Conservation (phyloP, 2,797 vertebrate species). For the Crenichthys baileyi region DNA sequence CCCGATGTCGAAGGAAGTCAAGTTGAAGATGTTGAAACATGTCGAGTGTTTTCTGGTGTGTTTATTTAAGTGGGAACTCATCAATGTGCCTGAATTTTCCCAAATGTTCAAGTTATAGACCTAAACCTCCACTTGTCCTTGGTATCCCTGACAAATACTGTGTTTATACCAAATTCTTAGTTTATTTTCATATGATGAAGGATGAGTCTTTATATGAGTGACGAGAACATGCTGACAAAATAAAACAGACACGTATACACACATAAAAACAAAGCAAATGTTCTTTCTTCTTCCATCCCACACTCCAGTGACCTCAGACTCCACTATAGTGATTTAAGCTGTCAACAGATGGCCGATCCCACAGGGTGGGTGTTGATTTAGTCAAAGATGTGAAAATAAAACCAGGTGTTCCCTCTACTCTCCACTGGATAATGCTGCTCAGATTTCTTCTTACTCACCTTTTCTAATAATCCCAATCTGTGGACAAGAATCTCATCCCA, state of each 20-base stretch:
- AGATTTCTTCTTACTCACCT: not conserved
- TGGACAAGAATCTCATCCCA: not conserved
- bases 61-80: constrained; percentile 50
- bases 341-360: constrained; percentile 66
- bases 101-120: constrained; percentile 9
- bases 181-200: not conserved
- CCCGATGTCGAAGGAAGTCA: constrained; percentile 45
- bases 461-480: constrained; percentile 16
- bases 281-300: constrained; percentile 26
- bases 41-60: constrained; percentile 48
- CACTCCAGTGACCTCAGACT: constrained; percentile 46
- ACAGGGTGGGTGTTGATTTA: constrained; percentile 62
- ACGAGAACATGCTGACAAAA: not conserved
- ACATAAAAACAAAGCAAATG: constrained; percentile 16
- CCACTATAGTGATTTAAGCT: constrained; percentile 57
- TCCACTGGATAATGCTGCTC: not conserved
- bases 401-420: constrained; percentile 49
- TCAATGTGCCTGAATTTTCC: constrained; percentile 1
- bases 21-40: constrained; percentile 47
- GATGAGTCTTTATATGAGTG: not conserved
- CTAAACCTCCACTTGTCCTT: constrained; percentile 22
- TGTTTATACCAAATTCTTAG: not conserved
- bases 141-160: not conserved
- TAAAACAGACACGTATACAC: constrained; percentile 3
- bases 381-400: constrained; percentile 65